Evolutionary conservation across 1,140 invertebrate species (phyloP).

Genomic region (Diuraphis noxia): DNA sequence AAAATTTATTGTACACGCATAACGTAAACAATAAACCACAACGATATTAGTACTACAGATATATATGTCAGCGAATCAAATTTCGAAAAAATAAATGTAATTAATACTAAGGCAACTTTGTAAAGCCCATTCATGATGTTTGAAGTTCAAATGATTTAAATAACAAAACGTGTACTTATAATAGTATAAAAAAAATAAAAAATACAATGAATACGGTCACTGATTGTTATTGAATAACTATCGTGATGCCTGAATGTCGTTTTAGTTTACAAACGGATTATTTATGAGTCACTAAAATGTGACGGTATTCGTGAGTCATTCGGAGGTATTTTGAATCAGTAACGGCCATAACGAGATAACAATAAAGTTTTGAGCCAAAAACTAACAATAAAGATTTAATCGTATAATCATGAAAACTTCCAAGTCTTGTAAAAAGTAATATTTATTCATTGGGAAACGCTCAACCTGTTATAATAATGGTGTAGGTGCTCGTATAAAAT

Average conservation of each 20-base stretch:
- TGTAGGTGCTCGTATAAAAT: neutral
- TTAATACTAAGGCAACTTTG: neutral
- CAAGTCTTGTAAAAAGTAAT: neutral
- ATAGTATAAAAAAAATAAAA: neutral
- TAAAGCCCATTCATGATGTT: neutral
- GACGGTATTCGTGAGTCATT: neutral
- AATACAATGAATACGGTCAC: neutral
- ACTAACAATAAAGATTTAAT: slow-evolving; percentile 4
- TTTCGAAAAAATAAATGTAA: neutral
- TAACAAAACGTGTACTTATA: neutral
- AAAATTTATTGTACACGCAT: neutral
- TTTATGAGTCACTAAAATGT: neutral
- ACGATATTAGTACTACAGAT: neutral
- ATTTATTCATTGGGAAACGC: neutral
- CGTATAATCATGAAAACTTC: neutral
- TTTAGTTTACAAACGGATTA: neutral
- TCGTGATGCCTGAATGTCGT: neutral
- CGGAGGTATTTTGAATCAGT: neutral
- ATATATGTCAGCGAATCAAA: neutral
- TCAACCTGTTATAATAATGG: neutral
- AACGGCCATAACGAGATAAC: slow-evolving; percentile 11
- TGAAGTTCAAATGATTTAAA: neutral
- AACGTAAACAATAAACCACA: neutral
- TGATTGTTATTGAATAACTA: slow-evolving; percentile 5
- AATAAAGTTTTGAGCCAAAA: neutral